Evolutionary conservation across 2,797 vertebrate genomes (phyloP), one percentile per base, ranked within the genome.

Genomic region (Taeniopygia guttata): DNA sequence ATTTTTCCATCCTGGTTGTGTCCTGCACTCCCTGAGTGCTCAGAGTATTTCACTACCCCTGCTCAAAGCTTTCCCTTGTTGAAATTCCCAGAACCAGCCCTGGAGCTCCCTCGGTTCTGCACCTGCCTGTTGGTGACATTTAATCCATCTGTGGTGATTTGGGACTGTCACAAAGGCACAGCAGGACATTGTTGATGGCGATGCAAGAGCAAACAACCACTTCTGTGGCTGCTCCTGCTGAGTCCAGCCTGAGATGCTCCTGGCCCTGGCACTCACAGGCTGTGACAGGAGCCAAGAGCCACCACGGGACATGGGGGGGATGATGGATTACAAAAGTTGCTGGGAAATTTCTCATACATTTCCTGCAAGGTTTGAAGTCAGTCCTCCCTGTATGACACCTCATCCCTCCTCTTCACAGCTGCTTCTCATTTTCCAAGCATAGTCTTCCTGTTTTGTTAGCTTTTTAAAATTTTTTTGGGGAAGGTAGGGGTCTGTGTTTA

Each of bases 361-460:
- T 80, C 89, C 94, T 93, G 87, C 87, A 64, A 69, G 60, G 54
- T 93, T 64, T 32, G 87, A 64, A 94, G 87, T 48, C 82, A 68
- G 48, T 49, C 46, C 80, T 82, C 93, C 66, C 66, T 23, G 29
- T 32, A 4, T 16, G 78, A 80, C 48, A 64, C 52, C 84, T 48
- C 84, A 48, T 49, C 79, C 87, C 87, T 96, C 86, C 78, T 84
- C 92, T 84, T 86, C 77, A 51, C 91, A 95, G 92, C 95, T 96
- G 93, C 82, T 94, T 80, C 84, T 94, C 84, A 56, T 90, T 94
- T 87, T 48, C 88, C 81, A 92, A 23, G 51, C 66, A 11, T 25
- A 23, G 15, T 48, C 76, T 96, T 97, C 97, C 96, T 97, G 96
- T 96, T 97, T 92, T 86, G 85, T 94, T 97, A 88, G 93, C 94